A percentile compares a stretch with the other conserved stretches of the same genome.
phyloP scores from a whole-genome alignment of 1,140 invertebrate species.

The Sitobion miscanthi region DNA sequence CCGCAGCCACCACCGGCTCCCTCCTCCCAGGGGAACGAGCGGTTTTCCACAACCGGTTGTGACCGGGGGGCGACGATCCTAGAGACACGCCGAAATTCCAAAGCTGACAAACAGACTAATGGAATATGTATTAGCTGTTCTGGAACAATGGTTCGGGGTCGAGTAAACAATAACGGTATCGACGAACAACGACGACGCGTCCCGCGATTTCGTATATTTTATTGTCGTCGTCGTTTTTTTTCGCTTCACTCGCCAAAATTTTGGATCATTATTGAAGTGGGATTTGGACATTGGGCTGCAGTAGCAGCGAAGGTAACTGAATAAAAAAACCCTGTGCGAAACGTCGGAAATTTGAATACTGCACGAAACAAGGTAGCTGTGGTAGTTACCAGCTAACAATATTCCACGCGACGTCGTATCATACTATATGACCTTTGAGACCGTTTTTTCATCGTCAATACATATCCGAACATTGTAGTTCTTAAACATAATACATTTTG shows the following conservation, averaged over 20 bases:
- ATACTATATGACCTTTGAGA: slow-evolving; percentile 19
- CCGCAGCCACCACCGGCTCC: no score
- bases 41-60: slow-evolving; percentile 52
- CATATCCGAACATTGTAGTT: not conserved
- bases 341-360: not conserved
- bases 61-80: not conserved
- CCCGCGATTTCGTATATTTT: slow-evolving; percentile 8
- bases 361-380: not conserved
- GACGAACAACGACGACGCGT: not conserved
- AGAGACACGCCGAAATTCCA: slow-evolving; percentile 40
- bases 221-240: not conserved
- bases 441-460: not conserved
- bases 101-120: slow-evolving; percentile 49
- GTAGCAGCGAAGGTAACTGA: not conserved
- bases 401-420: not conserved
- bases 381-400: no score
- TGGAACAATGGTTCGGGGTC: slow-evolving; percentile 41
- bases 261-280: not conserved
- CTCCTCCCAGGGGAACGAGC: not conserved
- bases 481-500: not conserved
- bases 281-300: not conserved
- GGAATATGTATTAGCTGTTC: slow-evolving; percentile 43
- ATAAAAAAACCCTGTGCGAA: not conserved
- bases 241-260: not conserved
- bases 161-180: slow-evolving; percentile 39